Percentiles rank a stretch among this genome's conserved stretches.
These are phyloP conservation scores for Hydropotes inermis DNA, from an alignment of 2,113 vertebrate species.

Conservation along the genomic window DNA sequence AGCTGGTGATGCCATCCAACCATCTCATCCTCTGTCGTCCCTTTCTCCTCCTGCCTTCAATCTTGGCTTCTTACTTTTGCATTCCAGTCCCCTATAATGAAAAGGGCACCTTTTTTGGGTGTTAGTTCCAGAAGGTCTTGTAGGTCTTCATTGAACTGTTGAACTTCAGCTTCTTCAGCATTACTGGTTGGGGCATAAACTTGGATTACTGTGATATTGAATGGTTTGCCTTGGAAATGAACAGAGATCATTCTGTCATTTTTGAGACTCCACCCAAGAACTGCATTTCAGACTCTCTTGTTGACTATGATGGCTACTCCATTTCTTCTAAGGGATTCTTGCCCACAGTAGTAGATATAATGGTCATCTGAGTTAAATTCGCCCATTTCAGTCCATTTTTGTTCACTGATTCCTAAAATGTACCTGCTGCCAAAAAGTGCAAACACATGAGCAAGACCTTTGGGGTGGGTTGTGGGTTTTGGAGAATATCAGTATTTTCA, in stretches of 20 bases:
- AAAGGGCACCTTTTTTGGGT: neutral
- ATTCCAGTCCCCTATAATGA: neutral
- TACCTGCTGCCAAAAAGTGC: neutral
- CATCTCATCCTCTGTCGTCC: neutral
- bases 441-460: neutral
- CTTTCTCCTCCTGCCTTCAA: neutral
- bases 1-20: neutral
- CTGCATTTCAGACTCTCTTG: rapidly evolving
- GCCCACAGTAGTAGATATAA: neutral
- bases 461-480: neutral
- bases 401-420: neutral
- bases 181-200: neutral
- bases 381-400: neutral
- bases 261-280: neutral
- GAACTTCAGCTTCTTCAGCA: neutral
- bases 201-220: neutral
- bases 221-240: neutral
- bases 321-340: neutral
- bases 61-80: neutral
- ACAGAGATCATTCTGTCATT: neutral
- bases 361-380: neutral
- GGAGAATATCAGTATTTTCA: neutral
- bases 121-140: neutral
- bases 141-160: neutral
- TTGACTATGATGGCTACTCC: neutral